phyloP scores from a whole-genome alignment of 1,140 invertebrate species.

The Diorhabda sublineata region DNA sequence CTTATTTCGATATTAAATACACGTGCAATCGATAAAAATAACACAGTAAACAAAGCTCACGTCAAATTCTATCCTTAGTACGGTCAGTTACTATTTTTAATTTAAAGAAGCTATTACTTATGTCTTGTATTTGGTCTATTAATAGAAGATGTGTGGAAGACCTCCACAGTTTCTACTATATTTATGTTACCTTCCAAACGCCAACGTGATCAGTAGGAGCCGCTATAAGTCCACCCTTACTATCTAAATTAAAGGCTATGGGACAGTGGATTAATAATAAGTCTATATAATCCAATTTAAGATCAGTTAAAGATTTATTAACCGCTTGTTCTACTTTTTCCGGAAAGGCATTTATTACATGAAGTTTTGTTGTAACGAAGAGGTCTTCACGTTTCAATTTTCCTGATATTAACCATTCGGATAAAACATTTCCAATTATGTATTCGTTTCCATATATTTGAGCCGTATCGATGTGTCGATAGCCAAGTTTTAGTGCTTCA shows the following conservation, averaged over 20 bases:
- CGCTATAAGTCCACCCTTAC: conserved; percentile 41
- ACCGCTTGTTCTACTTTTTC: conserved; percentile 48
- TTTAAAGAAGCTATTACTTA: too few species aligned
- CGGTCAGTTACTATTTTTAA: too few species aligned
- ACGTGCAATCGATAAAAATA: too few species aligned
- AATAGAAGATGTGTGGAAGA: too few species aligned
- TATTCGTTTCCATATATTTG: conserved; percentile 78
- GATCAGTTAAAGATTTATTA: conserved; percentile 63
- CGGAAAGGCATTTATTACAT: conserved; percentile 50
- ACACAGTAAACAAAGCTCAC: too few species aligned
- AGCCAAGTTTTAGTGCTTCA: conserved; percentile 60
- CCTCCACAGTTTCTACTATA: too few species aligned
- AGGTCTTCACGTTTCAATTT: conserved; percentile 62
- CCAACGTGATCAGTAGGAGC: conserved; percentile 55
- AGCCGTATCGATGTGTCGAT: conserved; percentile 78
- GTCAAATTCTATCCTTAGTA: too few species aligned
- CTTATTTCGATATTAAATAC: too few species aligned
- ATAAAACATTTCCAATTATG: conserved; percentile 69
- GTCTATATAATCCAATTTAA: conserved; percentile 75
- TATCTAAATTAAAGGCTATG: conserved; percentile 55
- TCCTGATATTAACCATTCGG: conserved; percentile 67
- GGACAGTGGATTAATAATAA: conserved; percentile 80
- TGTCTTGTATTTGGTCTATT: too few species aligned
- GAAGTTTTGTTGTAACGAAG: conserved; percentile 77
- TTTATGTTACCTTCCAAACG: conserved; percentile 62